Percentiles rank a stretch among this genome's conserved stretches.
phyloP scores from a whole-genome alignment of 2,888 invertebrate species.

The Phytoseiulus persimilis region DNA sequence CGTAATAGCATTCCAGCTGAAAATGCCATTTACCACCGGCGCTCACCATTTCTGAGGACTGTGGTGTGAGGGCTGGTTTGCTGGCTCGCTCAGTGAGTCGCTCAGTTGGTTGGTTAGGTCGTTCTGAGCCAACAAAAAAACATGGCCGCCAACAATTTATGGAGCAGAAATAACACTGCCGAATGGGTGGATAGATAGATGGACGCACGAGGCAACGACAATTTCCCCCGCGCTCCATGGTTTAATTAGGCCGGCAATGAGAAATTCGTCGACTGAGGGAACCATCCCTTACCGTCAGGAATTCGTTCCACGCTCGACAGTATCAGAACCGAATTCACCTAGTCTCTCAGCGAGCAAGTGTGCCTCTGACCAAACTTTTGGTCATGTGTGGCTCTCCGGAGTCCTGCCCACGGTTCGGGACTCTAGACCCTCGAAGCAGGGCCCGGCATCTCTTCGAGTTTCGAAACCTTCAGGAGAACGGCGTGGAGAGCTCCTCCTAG shows the following conservation, averaged over 20 bases:
- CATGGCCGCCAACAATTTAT: neutral
- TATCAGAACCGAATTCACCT: neutral
- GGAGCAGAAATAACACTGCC: neutral
- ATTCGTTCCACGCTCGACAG: neutral
- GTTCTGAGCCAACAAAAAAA: neutral
- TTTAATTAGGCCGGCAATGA: neutral
- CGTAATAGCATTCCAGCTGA: neutral
- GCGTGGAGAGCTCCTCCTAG: too few relatives aligned
- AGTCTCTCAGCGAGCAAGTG: too few relatives aligned
- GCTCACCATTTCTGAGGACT: neutral
- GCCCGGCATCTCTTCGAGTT: too few relatives aligned
- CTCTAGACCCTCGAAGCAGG: too few relatives aligned
- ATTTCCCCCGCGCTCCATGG: neutral
- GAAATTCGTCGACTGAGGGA: neutral
- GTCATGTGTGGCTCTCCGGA: too few relatives aligned
- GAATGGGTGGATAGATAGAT: neutral
- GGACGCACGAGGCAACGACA: neutral
- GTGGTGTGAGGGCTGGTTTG: neutral
- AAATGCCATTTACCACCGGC: neutral
- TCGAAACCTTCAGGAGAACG: too few relatives aligned
- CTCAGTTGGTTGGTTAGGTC: too few relatives aligned
- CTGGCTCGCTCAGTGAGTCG: too few relatives aligned
- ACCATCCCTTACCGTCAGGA: neutral
- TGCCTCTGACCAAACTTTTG: too few relatives aligned
- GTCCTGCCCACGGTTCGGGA: too few relatives aligned